Base-by-base conservation (phyloP, 2,113 vertebrate species). In the Scytalopus superciliaris region DNA sequence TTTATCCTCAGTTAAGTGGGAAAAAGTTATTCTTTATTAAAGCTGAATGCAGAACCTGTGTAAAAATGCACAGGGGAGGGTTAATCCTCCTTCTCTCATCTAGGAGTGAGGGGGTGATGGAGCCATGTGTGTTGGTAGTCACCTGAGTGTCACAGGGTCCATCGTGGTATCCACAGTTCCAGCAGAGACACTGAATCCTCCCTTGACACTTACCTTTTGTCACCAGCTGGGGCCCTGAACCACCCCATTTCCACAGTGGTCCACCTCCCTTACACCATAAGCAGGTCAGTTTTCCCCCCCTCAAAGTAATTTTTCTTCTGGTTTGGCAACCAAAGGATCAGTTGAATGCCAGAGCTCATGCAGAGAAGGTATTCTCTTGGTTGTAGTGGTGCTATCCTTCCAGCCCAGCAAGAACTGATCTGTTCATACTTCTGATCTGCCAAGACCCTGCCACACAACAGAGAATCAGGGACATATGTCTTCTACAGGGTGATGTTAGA, bases 161-260 rank as follows among this genome's bases (percentile, higher is more conserved):
- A 1, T 47, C 6, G 8, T 21, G 33, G 6, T 24, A 75, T 28
- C 10, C 5, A 30, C 35, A 75, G 8, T 66, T 69, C 60, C 44
- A 78, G 12, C 13, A 85, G 35, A 35, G 7, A 10, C 16, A 14
- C 63, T 74, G 42, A 42, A 0, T 10, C 8, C 5, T 3, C 0
- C 18, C 67, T 63, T 37, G n/a, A 44, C 19, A 14, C 2, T 55
- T 84, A 21, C 3, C 11, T 67, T 66, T 84, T 81, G 33, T 19
- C 31, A 53, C 25, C n/a, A 74, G 16, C 24, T 81, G 55, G 44
- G 89, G 31, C 24, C 12, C 14, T 53, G n/a, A 80, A 39, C 14
- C 16, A 42, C 10, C 0, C 0, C 7, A 21, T 87, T 84, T 57
- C 45, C 25, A 33, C 5, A 1, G 3, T 63, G 25, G 25, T 87